phyloP scores from a whole-genome alignment of 2,113 vertebrate species.

The Atlantisia rogersi region DNA sequence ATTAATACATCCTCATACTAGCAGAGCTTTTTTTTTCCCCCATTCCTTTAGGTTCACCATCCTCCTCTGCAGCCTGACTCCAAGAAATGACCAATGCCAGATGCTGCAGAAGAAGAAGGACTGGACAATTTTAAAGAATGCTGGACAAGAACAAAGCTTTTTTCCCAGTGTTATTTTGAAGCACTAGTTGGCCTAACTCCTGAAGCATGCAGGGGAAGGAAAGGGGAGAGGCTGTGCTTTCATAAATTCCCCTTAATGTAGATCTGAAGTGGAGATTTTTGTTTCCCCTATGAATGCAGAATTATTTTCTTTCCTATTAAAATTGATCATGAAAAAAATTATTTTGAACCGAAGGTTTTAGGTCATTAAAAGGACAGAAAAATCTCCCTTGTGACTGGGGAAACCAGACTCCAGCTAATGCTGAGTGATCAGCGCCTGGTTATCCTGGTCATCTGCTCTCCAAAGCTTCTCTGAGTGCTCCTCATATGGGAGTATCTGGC shows the following conservation, averaged over 20 bases:
- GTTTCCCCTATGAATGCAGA: neutral
- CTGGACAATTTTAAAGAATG: neutral
- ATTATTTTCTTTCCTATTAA: neutral
- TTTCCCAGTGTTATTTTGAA: neutral
- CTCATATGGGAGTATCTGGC: neutral
- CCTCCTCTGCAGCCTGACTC: neutral
- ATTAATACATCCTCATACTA: neutral
- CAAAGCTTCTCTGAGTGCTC: neutral
- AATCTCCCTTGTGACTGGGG: neutral
- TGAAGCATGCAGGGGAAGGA: neutral
- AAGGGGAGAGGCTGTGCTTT: neutral
- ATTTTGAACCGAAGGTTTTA: neutral
- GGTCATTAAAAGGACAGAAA: neutral
- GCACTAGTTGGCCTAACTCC: neutral
- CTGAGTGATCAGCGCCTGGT: neutral
- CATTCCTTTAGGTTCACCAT: neutral
- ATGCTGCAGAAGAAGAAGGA: neutral
- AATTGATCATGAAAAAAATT: neutral
- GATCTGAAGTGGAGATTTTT: neutral
- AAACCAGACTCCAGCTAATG: neutral
- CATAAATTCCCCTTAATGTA: neutral
- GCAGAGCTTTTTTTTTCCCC: neutral
- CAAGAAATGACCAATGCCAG: neutral
- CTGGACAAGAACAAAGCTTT: neutral
- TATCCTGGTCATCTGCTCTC: neutral